phyloP scores from a whole-genome alignment of 2,888 invertebrate genomes.

The Mesorhabditis spiculigera region DNA sequence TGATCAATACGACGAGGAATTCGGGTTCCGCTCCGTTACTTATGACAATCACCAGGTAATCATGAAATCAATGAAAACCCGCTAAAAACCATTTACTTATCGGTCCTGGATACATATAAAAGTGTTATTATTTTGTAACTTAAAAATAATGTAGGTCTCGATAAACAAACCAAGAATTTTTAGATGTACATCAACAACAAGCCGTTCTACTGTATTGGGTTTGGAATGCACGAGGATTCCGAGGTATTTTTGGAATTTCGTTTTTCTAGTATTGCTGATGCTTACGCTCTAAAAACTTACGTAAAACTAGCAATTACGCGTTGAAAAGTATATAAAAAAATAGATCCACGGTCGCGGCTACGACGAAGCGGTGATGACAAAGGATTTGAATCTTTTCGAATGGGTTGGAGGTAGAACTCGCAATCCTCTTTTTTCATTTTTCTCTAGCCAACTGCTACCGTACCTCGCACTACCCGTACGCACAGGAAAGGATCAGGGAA shows the following conservation, averaged over 20 bases:
- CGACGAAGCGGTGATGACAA: conserved; percentile 79
- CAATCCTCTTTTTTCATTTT: not conserved
- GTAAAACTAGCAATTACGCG: too few relatives aligned
- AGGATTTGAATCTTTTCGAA: conserved; percentile 86
- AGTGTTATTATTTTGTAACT: too few relatives aligned
- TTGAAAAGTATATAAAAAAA: not conserved
- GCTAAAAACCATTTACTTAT: too few relatives aligned
- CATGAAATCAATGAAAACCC: too few relatives aligned
- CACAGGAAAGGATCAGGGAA: conserved; percentile 90
- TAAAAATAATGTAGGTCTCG: too few relatives aligned
- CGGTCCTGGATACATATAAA: too few relatives aligned
- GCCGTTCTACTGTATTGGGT: conserved; percentile 84
- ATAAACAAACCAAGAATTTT: not conserved
- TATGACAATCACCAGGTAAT: not conserved
- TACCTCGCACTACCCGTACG: conserved; percentile 96
- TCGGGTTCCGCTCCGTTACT: not conserved
- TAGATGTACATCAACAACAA: conserved; percentile 71
- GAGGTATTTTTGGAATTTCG: conserved; percentile 66
- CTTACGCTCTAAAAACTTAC: too few relatives aligned
- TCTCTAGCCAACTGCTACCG: conserved; percentile 28
- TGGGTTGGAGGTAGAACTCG: conserved; percentile 88
- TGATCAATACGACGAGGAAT: not conserved
- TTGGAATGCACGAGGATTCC: conserved; percentile 91
- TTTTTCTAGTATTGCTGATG: not conserved
- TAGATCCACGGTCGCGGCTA: conserved; percentile 88